phyloP scores from a whole-genome alignment of 2,113 vertebrate genomes.

The Protobothrops mucrosquamatus region DNA sequence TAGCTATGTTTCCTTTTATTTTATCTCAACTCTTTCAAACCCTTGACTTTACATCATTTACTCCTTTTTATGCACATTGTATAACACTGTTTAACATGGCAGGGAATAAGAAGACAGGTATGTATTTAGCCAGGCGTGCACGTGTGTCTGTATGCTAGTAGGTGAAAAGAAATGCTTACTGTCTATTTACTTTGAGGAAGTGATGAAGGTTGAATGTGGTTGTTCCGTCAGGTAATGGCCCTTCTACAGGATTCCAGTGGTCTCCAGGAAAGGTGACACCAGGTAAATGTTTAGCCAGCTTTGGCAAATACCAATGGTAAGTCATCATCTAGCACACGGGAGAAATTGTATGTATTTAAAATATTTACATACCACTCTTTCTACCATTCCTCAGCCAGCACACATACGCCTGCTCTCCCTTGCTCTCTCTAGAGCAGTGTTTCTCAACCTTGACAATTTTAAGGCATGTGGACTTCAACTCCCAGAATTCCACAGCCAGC shows the following conservation, averaged over 20 bases:
- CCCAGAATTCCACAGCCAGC: no score
- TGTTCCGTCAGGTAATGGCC: conserved; percentile 68
- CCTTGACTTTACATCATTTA: not conserved
- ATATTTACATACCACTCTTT: not conserved
- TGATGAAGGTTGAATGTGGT: conserved; percentile 86
- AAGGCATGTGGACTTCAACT: no score
- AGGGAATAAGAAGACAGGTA: conserved; percentile 61
- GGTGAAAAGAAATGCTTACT: conserved; percentile 79
- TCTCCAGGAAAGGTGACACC: conserved; percentile 84
- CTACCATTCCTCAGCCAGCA: not conserved
- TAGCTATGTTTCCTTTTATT: not conserved
- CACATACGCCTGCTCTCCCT: not conserved
- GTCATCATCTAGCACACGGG: conserved; percentile 89
- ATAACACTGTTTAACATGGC: not conserved
- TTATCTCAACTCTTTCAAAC: not conserved
- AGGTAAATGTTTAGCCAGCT: conserved; percentile 83
- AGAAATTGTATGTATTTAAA: conserved; percentile 10
- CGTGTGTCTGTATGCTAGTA: conserved; percentile 38
- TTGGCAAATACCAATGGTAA: conserved; percentile 91
- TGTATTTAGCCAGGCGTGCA: conserved; percentile 53
- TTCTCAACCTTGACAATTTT: no score
- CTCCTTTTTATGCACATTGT: not conserved
- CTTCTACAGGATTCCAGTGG: conserved; percentile 83
- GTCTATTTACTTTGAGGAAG: conserved; percentile 87
- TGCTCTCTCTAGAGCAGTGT: not conserved